A percentile compares a stretch with the other conserved stretches of the same genome.
These are phyloP conservation scores for Pachypsylla venusta DNA, from an alignment of 1,140 invertebrate species.

Conservation along the genomic window DNA sequence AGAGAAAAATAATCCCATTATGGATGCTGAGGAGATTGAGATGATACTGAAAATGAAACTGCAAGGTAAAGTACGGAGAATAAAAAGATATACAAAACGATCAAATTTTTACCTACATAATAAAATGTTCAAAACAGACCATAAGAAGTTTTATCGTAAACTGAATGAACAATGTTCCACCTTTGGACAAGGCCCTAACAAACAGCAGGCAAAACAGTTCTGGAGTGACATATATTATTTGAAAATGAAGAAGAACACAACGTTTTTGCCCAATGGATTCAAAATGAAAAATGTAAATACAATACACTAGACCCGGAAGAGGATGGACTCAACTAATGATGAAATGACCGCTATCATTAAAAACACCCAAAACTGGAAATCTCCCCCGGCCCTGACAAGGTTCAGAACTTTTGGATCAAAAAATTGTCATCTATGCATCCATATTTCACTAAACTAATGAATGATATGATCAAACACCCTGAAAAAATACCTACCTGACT, in stretches of 20 bases:
- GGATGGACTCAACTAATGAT: no score
- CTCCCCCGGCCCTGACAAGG: constrained; percentile 1
- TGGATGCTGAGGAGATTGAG: no score
- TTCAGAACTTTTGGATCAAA: background rate
- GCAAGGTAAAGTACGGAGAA: no score
- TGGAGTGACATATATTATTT: background rate
- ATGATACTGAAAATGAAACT: no score
- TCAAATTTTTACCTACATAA: background rate
- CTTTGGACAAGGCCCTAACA: background rate
- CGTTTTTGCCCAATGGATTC: background rate
- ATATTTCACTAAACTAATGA: background rate
- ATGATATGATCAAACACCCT: background rate
- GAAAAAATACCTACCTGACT: background rate
- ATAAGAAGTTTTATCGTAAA: background rate
- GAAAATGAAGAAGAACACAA: background rate
- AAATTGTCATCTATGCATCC: background rate
- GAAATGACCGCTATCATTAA: background rate
- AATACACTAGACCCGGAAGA: background rate
- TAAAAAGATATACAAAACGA: no score
- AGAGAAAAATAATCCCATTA: no score
- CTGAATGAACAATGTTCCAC: background rate
- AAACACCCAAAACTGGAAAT: constrained; percentile 10
- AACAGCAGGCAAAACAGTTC: background rate
- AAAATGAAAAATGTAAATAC: background rate
- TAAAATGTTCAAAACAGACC: background rate